Conservation (phyloP, 2,113 vertebrate species). For the Pachyramphus minor region DNA sequence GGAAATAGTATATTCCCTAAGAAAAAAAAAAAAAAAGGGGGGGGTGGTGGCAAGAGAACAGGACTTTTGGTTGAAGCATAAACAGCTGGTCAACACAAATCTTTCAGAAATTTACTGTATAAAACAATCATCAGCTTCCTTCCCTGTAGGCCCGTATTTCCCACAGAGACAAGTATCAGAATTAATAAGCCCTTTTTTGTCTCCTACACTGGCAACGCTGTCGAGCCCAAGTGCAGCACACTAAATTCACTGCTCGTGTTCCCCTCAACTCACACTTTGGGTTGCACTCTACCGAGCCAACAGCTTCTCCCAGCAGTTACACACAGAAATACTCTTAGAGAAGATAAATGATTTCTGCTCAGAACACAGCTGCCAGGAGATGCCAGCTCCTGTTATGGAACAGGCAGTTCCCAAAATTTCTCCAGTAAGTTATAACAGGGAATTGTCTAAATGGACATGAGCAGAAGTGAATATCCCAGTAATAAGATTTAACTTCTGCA, state of each 20-base stretch:
- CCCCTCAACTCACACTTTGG: neutral
- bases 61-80: slow-evolving; percentile 38
- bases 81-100: slow-evolving; percentile 47
- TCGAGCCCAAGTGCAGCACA: neutral
- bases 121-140: neutral
- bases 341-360: neutral
- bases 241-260: neutral
- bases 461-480: neutral
- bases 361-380: neutral
- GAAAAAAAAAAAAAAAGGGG: neutral
- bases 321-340: neutral
- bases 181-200: neutral
- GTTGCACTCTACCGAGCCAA: neutral
- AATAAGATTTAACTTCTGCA: neutral
- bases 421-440: neutral
- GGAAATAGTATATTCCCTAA: slow-evolving; percentile 57
- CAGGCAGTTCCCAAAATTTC: neutral
- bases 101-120: slow-evolving; percentile 26
- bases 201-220: neutral
- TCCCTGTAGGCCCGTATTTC: neutral
- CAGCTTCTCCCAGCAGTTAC: neutral
- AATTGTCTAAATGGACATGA: neutral
- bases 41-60: slow-evolving; percentile 41
- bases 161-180: neutral
- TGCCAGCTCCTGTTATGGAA: neutral